Base-by-base conservation (phyloP, 2,113 vertebrate genomes). In the Rhizomys pruinosus region DNA sequence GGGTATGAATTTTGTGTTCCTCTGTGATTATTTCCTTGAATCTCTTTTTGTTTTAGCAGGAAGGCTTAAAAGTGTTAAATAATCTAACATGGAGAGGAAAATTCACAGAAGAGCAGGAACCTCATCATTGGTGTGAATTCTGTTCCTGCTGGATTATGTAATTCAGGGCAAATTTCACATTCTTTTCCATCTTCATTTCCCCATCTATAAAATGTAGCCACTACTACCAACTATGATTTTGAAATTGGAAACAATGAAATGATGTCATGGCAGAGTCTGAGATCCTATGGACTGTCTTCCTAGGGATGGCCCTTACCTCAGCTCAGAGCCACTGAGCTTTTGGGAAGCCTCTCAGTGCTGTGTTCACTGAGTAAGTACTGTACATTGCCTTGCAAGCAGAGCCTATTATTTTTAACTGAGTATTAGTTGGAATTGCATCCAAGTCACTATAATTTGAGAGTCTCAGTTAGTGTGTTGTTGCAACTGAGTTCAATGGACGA, bases 401-500 rank as follows among this genome's bases (percentile, higher is more conserved):
- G 0, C 64, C 92, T 90, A 29, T 96, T 96, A 91, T 15, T 94
- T 89, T 47, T 16, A 94, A 84, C 25, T 11, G 0, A 92, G 39
- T 90, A 39, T 93, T 97, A 96, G 92, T 79, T 72, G 10, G 0
- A 20, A 29, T 95, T 94, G 92, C 81, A 93, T 85, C 80, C 57
- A 96, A 87, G n/a, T 20, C 74, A 69, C 95, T 97, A 98, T 95
- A 82, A 85, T 94, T 97, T 93, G 94, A 84, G 93, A 92, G 94
- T 32, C 37, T 57, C 85, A 94, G 82, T 97, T 13, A 92, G 55
- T 96, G 92, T 97, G 57, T 95, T 44, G 57, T 89, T 63, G 12
- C 94, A 57, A 92, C 97, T 87, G 97, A 90, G 87, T 90, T 90
- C 96, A 97, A 96, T 91, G 96, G 96, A 96, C 95, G 88, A 87